A percentile compares a stretch with the other conserved stretches of the same genome.
Evolutionary conservation across 2,113 vertebrate species (phyloP).

Genomic region (Amazona vittata): DNA sequence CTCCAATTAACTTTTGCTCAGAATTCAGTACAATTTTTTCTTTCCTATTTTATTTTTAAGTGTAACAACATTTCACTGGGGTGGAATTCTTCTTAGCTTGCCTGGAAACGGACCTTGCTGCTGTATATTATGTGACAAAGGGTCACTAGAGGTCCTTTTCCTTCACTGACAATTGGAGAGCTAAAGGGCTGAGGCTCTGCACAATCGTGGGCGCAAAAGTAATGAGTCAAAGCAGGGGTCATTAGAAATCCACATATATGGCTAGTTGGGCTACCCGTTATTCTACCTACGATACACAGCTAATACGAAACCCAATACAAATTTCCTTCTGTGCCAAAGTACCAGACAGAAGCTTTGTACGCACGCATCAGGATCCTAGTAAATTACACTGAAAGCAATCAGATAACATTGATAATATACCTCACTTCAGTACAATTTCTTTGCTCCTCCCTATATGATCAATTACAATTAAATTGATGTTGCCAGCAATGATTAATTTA

Average conservation of each 20-base stretch:
- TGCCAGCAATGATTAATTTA: constrained; percentile 82
- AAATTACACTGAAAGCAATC: constrained; percentile 74
- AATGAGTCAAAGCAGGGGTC: neutral
- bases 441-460: constrained; percentile 78
- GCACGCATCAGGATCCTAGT: constrained; percentile 63
- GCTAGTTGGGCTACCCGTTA: neutral
- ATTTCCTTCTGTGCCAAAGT: constrained; percentile 19
- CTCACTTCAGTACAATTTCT: constrained; percentile 70
- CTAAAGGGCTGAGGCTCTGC: neutral
- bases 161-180: neutral
- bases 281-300: neutral
- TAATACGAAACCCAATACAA: neutral
- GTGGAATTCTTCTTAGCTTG: neutral
- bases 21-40: neutral
- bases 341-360: constrained; percentile 46
- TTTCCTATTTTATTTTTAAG: neutral
- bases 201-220: neutral
- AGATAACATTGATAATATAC: constrained; percentile 73
- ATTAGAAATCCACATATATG: neutral
- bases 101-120: neutral
- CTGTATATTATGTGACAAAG: neutral
- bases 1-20: neutral
- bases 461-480: constrained; percentile 80
- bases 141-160: neutral
- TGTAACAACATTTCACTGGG: neutral